Evolutionary conservation across 2,888 invertebrate species (phyloP).

Genomic region (Tetrapedia diversipes): DNA sequence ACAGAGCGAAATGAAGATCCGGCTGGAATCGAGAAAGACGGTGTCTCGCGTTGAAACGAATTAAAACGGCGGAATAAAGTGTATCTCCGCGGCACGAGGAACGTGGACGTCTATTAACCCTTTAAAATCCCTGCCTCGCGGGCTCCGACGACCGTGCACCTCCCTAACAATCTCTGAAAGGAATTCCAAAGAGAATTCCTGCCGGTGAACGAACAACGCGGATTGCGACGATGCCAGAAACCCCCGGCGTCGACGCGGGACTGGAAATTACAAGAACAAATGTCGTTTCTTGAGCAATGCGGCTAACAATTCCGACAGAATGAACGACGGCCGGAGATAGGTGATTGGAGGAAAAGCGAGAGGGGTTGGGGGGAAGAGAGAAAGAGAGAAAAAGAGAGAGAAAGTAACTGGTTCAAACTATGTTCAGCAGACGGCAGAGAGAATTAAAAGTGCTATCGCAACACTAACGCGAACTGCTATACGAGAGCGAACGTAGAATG

Average conservation of each 20-base stretch:
- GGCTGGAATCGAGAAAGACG: background rate
- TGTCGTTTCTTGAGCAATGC: constrained; percentile 26
- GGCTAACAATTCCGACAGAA: constrained; percentile 18
- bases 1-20: background rate
- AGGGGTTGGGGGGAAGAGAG: background rate
- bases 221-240: constrained; percentile 34
- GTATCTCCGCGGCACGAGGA: background rate
- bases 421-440: background rate
- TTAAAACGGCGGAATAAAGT: background rate
- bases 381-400: background rate
- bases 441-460: constrained; percentile 54
- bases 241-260: background rate
- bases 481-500: constrained; percentile 44
- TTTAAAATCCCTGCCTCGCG: background rate
- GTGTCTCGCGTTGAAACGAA: background rate
- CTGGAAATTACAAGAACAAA: constrained; percentile 32
- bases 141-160: background rate
- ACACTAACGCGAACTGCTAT: constrained; percentile 29
- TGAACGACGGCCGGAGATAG: no score
- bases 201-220: constrained; percentile 9
- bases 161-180: background rate
- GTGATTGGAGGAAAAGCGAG: background rate
- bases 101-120: constrained; percentile 1
- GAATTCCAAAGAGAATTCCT: constrained; percentile 23
- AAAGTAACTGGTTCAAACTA: constrained; percentile 43